Conservation (phyloP, 2,797 vertebrate species). For the Craterocephalus amniculus region DNA sequence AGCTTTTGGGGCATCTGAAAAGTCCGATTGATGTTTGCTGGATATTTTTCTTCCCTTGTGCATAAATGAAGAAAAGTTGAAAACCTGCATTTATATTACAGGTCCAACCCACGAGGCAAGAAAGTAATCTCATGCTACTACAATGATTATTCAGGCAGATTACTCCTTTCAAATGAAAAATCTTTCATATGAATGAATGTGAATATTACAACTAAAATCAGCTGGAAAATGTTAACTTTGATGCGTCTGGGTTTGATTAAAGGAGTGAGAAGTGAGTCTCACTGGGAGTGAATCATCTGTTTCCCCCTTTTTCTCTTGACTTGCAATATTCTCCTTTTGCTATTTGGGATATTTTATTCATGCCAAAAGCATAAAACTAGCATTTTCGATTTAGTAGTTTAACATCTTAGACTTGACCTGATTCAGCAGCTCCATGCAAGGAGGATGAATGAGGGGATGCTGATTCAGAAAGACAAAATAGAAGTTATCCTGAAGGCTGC, state of each 20-base stretch:
- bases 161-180: neutral
- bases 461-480: constrained; percentile 23
- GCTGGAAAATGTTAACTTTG: neutral
- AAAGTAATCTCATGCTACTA: neutral
- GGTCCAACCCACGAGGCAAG: neutral
- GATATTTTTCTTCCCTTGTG: neutral
- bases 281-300: constrained; percentile 13
- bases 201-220: neutral
- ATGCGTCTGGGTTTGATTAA: constrained; percentile 13
- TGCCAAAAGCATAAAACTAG: constrained; percentile 29
- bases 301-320: neutral
- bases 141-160: neutral
- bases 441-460: constrained; percentile 2
- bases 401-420: constrained; percentile 8
- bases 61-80: neutral
- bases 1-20: constrained; percentile 10
- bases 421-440: constrained; percentile 2
- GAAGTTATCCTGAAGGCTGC: constrained; percentile 27
- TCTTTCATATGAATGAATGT: neutral
- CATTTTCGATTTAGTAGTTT: constrained; percentile 11
- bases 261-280: constrained; percentile 6
- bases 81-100: constrained; percentile 4
- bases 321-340: neutral
- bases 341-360: constrained; percentile 7
- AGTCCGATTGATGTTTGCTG: neutral